Evolutionary conservation across 2,797 vertebrate species (phyloP), one percentile per base, ranked within the genome.

Genomic region (Schizothorax lantsangensis): DNA sequence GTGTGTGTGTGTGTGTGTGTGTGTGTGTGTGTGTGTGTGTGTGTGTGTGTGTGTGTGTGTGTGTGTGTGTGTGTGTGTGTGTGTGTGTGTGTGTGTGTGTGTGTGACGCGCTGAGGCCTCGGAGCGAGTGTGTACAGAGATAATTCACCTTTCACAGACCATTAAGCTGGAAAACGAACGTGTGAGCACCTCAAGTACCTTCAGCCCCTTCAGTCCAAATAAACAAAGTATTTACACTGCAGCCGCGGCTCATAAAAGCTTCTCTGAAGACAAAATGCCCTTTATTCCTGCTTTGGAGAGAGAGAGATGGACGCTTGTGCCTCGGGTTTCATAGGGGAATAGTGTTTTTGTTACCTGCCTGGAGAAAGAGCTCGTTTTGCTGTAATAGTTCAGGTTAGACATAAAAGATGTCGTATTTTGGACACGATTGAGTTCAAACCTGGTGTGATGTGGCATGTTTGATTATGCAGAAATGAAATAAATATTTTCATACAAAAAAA

Each of bases 141-240:
- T 84, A 86, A 90, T 90, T 89, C 87, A 86, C 73, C 87, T 87
- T 88, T 89, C 89, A 90, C 88, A 86, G 72, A 80, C 85, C 89
- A 88, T 87, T 91, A 88, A 75, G 68, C 79, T 84, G 54, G 71
- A 87, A 81, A 87, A 81, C 57, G 59, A 52, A 74, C 11, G 79
- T 75, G 82, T 81, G 49, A 79, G 52, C n/a, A 15, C 21, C 68
- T 45, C 14, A 23, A 33, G 66, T 69, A 12, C 73, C 38, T 81
- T 68, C 26, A 38, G 21, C 33, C 84, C 36, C 59, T 81, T 72
- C 85, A 80, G 81, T 80, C 62, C 83, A 81, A 89, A 84, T 77
- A 84, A 81, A 47, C 43, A 3, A 12, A 49, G 73, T 84, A 36
- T 88, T 89, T 85, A 88, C 85, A 81, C 59, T 4, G 2, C 68